These are phyloP conservation scores for Mystacornis crossleyi DNA, from an alignment of 2,113 vertebrate species.

Conservation along the genomic window DNA sequence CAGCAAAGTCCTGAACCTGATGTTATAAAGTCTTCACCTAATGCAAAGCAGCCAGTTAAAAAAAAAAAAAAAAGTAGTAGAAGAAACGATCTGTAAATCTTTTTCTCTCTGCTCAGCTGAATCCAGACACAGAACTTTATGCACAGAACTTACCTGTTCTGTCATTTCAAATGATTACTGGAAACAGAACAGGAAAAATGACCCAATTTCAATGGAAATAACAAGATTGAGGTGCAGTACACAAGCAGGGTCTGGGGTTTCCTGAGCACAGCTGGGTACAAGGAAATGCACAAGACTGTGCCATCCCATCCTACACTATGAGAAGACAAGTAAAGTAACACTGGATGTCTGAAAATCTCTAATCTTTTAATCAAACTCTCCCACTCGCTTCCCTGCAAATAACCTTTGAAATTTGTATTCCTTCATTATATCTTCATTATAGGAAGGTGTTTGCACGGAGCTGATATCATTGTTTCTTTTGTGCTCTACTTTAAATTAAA, in stretches of 20 bases:
- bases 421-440: not conserved
- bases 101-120: conserved; percentile 11
- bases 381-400: not conserved
- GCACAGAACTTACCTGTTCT: conserved; percentile 32
- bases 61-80: not conserved
- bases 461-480: not conserved
- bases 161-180: conserved; percentile 58
- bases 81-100: not conserved
- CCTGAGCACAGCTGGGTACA: conserved; percentile 26
- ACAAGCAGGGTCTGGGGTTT: conserved; percentile 52
- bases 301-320: not conserved
- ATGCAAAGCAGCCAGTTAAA: not conserved
- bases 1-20: not conserved
- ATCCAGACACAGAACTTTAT: conserved; percentile 3
- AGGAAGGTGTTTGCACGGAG: not conserved
- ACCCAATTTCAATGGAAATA: conserved; percentile 60
- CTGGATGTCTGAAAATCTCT: not conserved
- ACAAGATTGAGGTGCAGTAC: not conserved
- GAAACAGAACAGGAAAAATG: conserved; percentile 40
- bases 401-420: not conserved
- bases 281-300: conserved; percentile 4
- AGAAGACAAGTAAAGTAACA: not conserved
- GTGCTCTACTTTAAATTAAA: not conserved
- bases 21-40: not conserved
- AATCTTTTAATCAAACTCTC: not conserved